Evolutionary conservation across 2,888 invertebrate species (phyloP), one percentile per base, ranked within the genome.

Genomic region (Clitarchus hookeri): DNA sequence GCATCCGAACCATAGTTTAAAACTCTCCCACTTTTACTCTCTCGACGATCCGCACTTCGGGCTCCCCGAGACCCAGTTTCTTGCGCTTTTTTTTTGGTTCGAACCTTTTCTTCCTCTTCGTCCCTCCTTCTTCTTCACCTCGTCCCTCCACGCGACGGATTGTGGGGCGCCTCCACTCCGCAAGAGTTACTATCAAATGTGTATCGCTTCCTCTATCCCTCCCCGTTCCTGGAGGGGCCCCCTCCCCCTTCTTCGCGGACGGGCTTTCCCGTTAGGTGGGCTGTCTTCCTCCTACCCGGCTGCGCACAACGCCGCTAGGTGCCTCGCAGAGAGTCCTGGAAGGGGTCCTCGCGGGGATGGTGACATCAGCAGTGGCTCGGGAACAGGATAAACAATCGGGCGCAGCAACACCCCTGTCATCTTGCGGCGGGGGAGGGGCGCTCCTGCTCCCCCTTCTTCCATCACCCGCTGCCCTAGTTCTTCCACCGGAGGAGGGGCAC

Each of bases 11-110:
- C 86, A 83, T 84, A 86, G 84, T 84, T 86, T 86, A 86, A 86
- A 84, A 54, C 85, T 80, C 82, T 85, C 85, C 80, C 86, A 86
- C 86, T 86, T 86, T 86, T 86, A 86, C 86, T 86, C 78, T 84
- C 84, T 84, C 54, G 26, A 36, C 82, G 44, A 82, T 44, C 44
- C 82, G 23, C 65, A 65, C 65, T 65, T 65, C 65, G 65, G 65
- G 19, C 65, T 65, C 65, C 8, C 65, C 65, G 82, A 82, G 82
- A 82, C 82, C 82, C 82, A 82, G 82, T 82, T 82, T 82, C 82
- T 26, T 36, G 36, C 27, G 36, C 82, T 16, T 44, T 82, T 44
- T 82, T 82, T 19, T 36, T 82, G 25, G 36, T 13, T 82, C 44
- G 16, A 23, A 16, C 23, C 36, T 36, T 36, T 44, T 36, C 82